A percentile compares a stretch with the other conserved stretches of the same genome.
These are phyloP conservation scores for Dilophus febrilis DNA, from an alignment of 2,888 invertebrate genomes.

Conservation along the genomic window DNA sequence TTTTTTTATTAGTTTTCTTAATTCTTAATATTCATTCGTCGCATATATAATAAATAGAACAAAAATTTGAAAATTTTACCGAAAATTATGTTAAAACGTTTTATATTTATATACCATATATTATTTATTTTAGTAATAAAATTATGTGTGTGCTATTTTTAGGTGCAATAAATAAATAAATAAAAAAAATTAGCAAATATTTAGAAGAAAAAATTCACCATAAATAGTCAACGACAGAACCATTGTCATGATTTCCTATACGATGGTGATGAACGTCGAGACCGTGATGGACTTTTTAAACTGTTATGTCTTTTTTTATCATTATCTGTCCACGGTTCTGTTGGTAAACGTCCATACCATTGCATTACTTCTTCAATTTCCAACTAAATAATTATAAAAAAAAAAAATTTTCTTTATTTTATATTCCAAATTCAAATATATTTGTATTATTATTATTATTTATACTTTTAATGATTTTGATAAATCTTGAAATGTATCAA, in stretches of 20 bases:
- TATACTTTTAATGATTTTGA: slow-evolving; percentile 21
- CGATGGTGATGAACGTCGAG: slow-evolving; percentile 25
- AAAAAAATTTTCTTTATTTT: background rate
- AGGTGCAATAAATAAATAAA: too few species aligned
- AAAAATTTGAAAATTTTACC: too few species aligned
- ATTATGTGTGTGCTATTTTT: too few species aligned
- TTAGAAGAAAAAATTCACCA: too few species aligned
- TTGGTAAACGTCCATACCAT: slow-evolving; percentile 26
- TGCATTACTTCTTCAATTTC: slow-evolving; percentile 25
- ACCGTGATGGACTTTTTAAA: slow-evolving; percentile 24
- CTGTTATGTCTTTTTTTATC: slow-evolving; percentile 16
- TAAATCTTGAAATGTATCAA: slow-evolving; percentile 23
- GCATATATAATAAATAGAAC: too few species aligned
- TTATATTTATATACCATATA: too few species aligned
- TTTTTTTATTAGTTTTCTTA: too few species aligned
- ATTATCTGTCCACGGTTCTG: slow-evolving; percentile 23
- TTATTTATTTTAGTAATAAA: too few species aligned
- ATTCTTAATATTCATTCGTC: too few species aligned
- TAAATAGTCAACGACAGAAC: too few species aligned
- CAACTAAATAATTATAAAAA: slow-evolving; percentile 12
- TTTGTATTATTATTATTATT: background rate
- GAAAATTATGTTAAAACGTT: too few species aligned
- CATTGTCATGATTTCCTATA: slow-evolving; percentile 19
- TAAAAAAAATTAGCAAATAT: too few species aligned
- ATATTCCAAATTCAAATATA: background rate